Conservation (phyloP, 23 tunicate species). For the Styela clava region DNA sequence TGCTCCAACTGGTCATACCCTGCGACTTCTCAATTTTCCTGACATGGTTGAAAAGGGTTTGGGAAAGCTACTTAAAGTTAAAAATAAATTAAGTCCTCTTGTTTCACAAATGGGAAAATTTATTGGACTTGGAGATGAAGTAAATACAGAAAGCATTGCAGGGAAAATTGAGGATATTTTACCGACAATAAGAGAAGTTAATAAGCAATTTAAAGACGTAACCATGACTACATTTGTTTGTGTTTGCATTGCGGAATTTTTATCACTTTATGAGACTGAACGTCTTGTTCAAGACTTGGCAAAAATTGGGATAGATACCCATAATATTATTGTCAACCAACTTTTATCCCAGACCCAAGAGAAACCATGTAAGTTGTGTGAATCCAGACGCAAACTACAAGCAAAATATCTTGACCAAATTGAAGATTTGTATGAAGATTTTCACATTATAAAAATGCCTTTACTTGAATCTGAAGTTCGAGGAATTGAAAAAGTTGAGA, state of each 20-base stretch:
- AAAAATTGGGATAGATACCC: constrained; percentile 86
- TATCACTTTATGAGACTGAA: constrained; percentile 96
- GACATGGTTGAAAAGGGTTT: constrained; percentile 81
- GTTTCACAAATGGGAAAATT: constrained; percentile 62
- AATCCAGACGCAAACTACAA: constrained; percentile 78
- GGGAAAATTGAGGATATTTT: constrained; percentile 71
- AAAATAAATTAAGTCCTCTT: constrained; percentile 65
- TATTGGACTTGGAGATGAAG: constrained; percentile 77
- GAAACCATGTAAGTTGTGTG: constrained; percentile 67
- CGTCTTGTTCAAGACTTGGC: constrained; percentile 89
- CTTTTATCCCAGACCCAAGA: constrained; percentile 57
- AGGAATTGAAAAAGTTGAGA: constrained; percentile 81
- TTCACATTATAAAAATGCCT: constrained; percentile 87
- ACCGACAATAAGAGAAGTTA: constrained; percentile 73
- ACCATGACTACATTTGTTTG: constrained; percentile 93
- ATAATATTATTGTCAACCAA: constrained; percentile 90
- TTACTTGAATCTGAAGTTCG: constrained; percentile 92
- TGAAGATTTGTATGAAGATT: constrained; percentile 90
- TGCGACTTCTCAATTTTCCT: constrained; percentile 90
- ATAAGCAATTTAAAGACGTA: constrained; percentile 85
- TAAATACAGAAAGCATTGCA: constrained; percentile 69
- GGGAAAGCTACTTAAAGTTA: constrained; percentile 85
- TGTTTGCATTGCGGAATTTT: constrained; percentile 95
- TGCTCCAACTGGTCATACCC: constrained; percentile 98
- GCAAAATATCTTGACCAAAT: constrained; percentile 79